Evolutionary conservation across 2,888 invertebrate genomes (phyloP), one percentile per base, ranked within the genome.

Genomic region (Agrotis clavis): DNA sequence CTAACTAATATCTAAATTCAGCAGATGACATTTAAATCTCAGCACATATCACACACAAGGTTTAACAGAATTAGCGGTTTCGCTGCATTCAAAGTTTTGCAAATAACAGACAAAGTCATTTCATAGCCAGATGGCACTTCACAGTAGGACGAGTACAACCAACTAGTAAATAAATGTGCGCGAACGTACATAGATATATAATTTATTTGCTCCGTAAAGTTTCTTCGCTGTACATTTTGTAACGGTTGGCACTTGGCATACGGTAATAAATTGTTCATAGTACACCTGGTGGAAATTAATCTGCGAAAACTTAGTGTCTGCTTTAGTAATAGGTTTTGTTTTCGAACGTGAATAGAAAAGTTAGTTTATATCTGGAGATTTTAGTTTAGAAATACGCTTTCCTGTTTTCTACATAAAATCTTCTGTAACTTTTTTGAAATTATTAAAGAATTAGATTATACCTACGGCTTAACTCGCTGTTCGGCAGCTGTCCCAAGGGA

Each of bases 141-240:
- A 71, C 76, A 78, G 79, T 79, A 74, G 62, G 82, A 75, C 79
- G n/a, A 30, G 81, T 82, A 75, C 79, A 79, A 78, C 80, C 79
- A 83, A 83, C 82, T 79, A 71, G 60, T 73, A 61, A 73, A 79
- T 73, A n/a, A n/a, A 76, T 73, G 45, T 81, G 69, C 41, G 18
- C 50, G 14, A 48, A 5, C 61, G 21, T 56, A 71, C 60, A 67
- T 71, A 79, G 74, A 81, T 77, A 83, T 67, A 77, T 62, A 83
- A 83, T 84, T 81, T 83, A 84, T 87, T 83, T 82, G 77, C 66
- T 84, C 25, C 62, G 74, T 73, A 77, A 85, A 85, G 80, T 86
- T 82, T 78, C 80, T 79, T 83, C 78, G 79, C 69, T 74, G 73
- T 77, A 79, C 67, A 77, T 76, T 79, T 77, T 69, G 74, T 74